A percentile compares a stretch with the other conserved stretches of the same genome.
These are phyloP conservation scores for Macropodus opercularis DNA, from an alignment of 2,797 vertebrate species.

Conservation along the genomic window DNA sequence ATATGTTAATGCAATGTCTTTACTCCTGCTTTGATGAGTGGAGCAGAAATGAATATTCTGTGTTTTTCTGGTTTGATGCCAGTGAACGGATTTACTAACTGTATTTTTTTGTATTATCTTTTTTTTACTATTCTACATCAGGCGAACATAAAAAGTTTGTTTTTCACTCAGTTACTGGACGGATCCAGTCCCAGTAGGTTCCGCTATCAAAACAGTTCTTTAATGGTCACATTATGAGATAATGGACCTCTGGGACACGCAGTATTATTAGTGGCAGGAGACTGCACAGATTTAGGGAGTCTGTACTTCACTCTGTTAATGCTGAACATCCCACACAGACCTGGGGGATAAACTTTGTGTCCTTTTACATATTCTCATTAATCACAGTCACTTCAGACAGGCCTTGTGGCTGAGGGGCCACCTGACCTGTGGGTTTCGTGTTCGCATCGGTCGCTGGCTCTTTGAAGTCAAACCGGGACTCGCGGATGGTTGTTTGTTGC, in stretches of 20 bases:
- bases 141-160: neutral
- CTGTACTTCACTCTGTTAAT: neutral
- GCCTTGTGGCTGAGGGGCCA: neutral
- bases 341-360: conserved; percentile 1
- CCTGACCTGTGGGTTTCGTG: neutral
- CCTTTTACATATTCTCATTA: neutral
- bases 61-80: too few species aligned
- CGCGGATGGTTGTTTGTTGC: neutral
- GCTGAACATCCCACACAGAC: neutral
- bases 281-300: neutral
- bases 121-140: neutral
- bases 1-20: too few species aligned
- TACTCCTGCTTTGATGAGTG: too few species aligned
- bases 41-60: too few species aligned
- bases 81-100: too few species aligned
- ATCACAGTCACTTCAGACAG: neutral
- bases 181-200: neutral
- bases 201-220: conserved; percentile 5
- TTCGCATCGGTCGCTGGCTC: neutral
- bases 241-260: conserved; percentile 7
- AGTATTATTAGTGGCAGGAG: conserved; percentile 4
- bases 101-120: too few species aligned
- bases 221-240: conserved; percentile 31
- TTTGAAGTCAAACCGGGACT: neutral
- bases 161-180: too few species aligned